phyloP scores from a whole-genome alignment of 2,113 vertebrate species.

The Erythrocebus patas region DNA sequence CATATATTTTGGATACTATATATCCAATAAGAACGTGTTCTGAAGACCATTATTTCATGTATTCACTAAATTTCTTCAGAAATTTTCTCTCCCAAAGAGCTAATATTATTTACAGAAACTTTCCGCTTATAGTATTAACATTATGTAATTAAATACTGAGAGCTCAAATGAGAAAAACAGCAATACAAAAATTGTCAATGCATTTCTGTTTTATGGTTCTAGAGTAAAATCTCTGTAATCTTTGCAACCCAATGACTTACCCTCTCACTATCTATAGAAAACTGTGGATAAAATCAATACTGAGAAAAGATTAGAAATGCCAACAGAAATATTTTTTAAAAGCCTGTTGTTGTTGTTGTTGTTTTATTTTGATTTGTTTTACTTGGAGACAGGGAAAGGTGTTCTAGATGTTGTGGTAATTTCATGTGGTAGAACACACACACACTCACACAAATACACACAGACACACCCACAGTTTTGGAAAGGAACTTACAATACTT shows the following conservation, averaged over 20 bases:
- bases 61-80: slow-evolving; percentile 8
- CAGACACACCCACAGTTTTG: not conserved
- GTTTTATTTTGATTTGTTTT: not conserved
- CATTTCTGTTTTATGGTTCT: not conserved
- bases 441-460: not conserved
- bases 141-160: not conserved
- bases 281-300: not conserved
- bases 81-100: not conserved
- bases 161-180: not conserved
- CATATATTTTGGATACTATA: not conserved
- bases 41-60: not conserved
- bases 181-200: not conserved
- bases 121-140: not conserved
- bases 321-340: not conserved
- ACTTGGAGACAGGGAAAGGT: not conserved
- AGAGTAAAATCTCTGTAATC: not conserved
- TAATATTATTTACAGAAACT: slow-evolving; percentile 27
- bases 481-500: slow-evolving; percentile 21
- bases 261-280: not conserved
- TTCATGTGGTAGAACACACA: not conserved
- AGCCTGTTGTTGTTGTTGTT: not conserved
- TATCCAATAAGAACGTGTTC: not conserved
- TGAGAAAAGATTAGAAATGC: slow-evolving; percentile 11
- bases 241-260: not conserved
- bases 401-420: not conserved